Evolutionary conservation across 2,797 vertebrate species (phyloP), one percentile per base, ranked within the genome.

Genomic region (Cryptoprocta ferox): DNA sequence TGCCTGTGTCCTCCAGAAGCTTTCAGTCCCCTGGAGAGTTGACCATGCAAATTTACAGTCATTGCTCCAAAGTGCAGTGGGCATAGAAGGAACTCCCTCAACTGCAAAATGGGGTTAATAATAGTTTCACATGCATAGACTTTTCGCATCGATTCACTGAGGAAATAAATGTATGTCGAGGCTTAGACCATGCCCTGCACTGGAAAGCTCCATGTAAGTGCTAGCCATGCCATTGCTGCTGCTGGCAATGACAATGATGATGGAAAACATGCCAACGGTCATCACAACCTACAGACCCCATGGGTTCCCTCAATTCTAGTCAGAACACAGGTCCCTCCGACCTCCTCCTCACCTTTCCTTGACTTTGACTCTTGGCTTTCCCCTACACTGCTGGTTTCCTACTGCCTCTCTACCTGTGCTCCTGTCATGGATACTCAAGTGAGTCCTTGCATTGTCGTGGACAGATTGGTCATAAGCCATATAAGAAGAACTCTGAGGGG

Each of bases 211-310:
- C 21, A 0, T 0, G 7, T 16, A 30, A 48, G 18, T 73, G 42
- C 32, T 15, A 39, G 45, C 39, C 39, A 6, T 12, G 8, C 24
- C 5, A 16, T 5, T 19, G 18, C 42, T 3, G 61, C 26, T 12
- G 53, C 3, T 30, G 59, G 0, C 50, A 63, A 1, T 2, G 18
- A 6, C 18, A 1, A 0, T 8, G 28, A 6, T 9, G 32, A 32
- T 45, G 37, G n/a, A 70, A 76, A 85, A 45, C 10, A 15, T 70
- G 63, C 39, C 50, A 53, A 1, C 5, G 28, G 24, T 16, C 19
- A 30, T 56, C 59, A 13, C 14, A 18, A 87, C 15, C 42, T 9
- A 0, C 30, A 18, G 30, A 68, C 71, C 18, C 53, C 16, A 35
- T 13, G 15, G 5, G 3, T 19, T 73, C 24, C 32, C 59, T n/a